phyloP scores from a whole-genome alignment of 2,797 vertebrate genomes.

The Amazona finschi region DNA sequence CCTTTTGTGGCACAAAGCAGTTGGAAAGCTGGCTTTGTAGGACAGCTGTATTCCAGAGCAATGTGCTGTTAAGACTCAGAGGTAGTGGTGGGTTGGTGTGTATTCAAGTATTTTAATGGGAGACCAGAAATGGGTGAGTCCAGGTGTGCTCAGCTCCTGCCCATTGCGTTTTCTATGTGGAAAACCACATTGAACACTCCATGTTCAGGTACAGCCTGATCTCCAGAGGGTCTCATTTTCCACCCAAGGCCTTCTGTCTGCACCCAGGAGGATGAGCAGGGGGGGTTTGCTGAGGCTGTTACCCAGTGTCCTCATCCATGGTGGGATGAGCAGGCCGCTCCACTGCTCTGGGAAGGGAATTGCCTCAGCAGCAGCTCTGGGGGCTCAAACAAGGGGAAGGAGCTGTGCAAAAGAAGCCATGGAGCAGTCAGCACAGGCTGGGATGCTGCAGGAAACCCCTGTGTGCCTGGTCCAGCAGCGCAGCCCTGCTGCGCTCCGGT shows the following conservation, averaged over 20 bases:
- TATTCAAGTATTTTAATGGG: not conserved
- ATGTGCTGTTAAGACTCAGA: not conserved
- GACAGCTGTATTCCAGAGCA: not conserved
- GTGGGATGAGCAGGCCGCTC: not conserved
- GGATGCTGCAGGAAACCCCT: not conserved
- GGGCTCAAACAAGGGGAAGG: not conserved
- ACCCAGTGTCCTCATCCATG: not conserved
- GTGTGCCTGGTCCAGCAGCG: rapidly evolving
- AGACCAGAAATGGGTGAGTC: not conserved
- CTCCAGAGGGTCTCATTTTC: not conserved
- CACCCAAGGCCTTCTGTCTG: not conserved
- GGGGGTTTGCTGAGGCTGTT: not conserved
- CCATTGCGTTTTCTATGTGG: not conserved
- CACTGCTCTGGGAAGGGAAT: not conserved
- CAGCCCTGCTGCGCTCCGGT: rapidly evolving
- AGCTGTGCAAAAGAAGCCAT: not conserved
- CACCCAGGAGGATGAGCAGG: not conserved
- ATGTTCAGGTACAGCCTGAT: not conserved
- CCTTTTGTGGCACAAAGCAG: not conserved
- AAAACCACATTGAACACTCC: not conserved
- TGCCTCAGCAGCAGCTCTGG: not conserved
- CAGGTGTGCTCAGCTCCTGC: not conserved
- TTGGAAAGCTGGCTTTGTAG: not conserved
- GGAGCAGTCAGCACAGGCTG: not conserved
- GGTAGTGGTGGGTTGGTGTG: not conserved